These are phyloP conservation scores for Dichetophora obliterata DNA, from an alignment of 2,888 invertebrate genomes.

Conservation along the genomic window DNA sequence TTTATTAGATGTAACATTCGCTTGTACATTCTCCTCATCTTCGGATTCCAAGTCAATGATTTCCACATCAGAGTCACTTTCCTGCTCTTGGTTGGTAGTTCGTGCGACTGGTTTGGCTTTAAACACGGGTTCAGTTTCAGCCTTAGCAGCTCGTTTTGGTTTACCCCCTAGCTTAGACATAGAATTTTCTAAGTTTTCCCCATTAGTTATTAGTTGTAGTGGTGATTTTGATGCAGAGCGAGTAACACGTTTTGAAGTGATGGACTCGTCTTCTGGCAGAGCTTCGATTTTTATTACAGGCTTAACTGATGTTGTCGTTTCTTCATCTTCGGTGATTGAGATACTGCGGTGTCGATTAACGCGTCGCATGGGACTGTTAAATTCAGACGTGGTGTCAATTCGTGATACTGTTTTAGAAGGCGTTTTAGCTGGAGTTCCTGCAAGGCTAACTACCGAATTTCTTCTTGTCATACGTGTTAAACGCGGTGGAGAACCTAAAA, in stretches of 20 bases:
- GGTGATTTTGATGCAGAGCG: constrained; percentile 53
- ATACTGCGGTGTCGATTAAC: constrained; percentile 47
- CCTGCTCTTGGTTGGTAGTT: not conserved
- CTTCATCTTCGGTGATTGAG: constrained; percentile 47
- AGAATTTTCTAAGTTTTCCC: not conserved
- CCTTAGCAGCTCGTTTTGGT: not conserved
- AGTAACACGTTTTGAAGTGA: constrained; percentile 34
- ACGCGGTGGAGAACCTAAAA: constrained; percentile 53
- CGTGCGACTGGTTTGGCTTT: not conserved
- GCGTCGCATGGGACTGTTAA: constrained; percentile 50
- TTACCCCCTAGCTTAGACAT: not conserved
- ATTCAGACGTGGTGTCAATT: constrained; percentile 51
- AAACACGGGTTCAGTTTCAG: constrained; percentile 39
- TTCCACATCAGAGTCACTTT: constrained; percentile 47
- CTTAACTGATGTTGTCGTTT: constrained; percentile 23
- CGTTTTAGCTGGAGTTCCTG: constrained; percentile 44
- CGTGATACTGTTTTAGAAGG: constrained; percentile 45
- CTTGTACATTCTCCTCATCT: constrained; percentile 1
- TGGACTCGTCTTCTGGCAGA: constrained; percentile 48
- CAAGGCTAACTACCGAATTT: constrained; percentile 52
- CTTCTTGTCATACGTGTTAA: constrained; percentile 54
- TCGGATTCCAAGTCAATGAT: constrained; percentile 32
- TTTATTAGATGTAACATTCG: no score
- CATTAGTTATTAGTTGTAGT: constrained; percentile 23
- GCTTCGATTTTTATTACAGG: constrained; percentile 28